These are phyloP conservation scores for Apteryx mantelli DNA, from an alignment of 2,113 vertebrate species.

Conservation along the genomic window DNA sequence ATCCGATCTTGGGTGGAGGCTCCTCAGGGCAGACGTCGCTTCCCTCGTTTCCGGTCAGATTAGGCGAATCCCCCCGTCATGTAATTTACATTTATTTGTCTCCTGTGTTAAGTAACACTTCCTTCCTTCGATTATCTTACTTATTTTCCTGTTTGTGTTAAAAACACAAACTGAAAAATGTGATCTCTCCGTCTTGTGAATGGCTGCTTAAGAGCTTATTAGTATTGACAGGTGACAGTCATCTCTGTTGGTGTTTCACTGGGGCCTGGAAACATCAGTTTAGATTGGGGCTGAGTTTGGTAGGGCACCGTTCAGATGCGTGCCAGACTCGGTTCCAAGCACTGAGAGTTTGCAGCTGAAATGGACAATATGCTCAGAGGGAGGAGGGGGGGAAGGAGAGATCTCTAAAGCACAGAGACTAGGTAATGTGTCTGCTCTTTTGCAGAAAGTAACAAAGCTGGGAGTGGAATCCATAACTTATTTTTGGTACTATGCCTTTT, in stretches of 20 bases:
- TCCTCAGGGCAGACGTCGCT: neutral
- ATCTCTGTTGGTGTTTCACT: neutral
- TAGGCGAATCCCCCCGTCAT: neutral
- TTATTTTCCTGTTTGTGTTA: neutral
- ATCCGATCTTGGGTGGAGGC: conserved; percentile 7
- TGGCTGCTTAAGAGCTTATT: neutral
- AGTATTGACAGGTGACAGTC: neutral
- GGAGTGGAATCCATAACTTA: neutral
- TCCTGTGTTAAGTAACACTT: neutral
- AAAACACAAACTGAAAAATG: neutral
- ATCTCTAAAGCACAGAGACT: neutral
- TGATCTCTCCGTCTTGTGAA: rapidly evolving
- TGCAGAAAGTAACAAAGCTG: neutral
- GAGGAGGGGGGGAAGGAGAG: neutral
- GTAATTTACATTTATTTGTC: neutral
- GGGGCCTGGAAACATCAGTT: rapidly evolving
- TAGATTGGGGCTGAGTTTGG: neutral
- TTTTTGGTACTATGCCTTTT: neutral
- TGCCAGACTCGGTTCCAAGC: neutral
- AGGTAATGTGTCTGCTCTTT: neutral
- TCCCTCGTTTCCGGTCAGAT: conserved; percentile 38
- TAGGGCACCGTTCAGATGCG: neutral
- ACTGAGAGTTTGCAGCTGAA: neutral
- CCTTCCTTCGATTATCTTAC: neutral
- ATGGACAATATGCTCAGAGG: neutral